Evolutionary conservation across 2,888 invertebrate species (phyloP), one percentile per base, ranked within the genome.

Genomic region (Calameuta filiformis): DNA sequence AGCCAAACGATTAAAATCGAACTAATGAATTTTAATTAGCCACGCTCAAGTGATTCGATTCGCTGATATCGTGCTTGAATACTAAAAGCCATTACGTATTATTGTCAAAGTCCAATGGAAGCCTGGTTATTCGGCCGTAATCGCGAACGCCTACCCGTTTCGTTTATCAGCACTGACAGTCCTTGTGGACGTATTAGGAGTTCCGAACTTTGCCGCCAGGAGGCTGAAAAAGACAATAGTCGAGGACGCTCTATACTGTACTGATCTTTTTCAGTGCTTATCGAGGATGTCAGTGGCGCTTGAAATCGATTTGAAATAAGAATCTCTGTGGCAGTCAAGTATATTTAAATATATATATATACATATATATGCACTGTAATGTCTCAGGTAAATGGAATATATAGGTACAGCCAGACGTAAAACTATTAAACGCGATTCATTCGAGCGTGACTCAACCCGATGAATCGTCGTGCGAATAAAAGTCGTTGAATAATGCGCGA

Each of bases 11-110:
- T 56, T 56, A 56, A 23, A 1, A 4, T 71, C 31, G 71, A 31
- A 31, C 71, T 71, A 71, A 31, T 71, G 12, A 71, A 71, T 71
- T 71, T 34, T 33, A 71, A 71, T 71, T 71, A 34, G 71, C 31
- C 31, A 30, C 71, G 71, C 31, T 34, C 34, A 31, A 23, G 31
- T 71, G 23, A 71, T 34, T 31, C 71, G 71, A 71, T 34, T 34
- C 15, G 15, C 3, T 31, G 71, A 71, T 71, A 56, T 23, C 23
- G 56, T 23, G 23, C 56, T 56, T 23, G 9, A 56, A 56, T 56
- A 56, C 23, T 56, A 56, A 56, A 56, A 23, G 23, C 56, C 56
- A 56, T 56, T 56, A 15, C 23, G 56, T 56, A 23, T 56, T 56
- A 56, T 56, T 56, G 56, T 56, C 56, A 56, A 56, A 56, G 9